A percentile compares a stretch with the other conserved stretches of the same genome.
phyloP scores from a whole-genome alignment of 1,140 invertebrate genomes.

The Muscidifurax raptorellus region DNA sequence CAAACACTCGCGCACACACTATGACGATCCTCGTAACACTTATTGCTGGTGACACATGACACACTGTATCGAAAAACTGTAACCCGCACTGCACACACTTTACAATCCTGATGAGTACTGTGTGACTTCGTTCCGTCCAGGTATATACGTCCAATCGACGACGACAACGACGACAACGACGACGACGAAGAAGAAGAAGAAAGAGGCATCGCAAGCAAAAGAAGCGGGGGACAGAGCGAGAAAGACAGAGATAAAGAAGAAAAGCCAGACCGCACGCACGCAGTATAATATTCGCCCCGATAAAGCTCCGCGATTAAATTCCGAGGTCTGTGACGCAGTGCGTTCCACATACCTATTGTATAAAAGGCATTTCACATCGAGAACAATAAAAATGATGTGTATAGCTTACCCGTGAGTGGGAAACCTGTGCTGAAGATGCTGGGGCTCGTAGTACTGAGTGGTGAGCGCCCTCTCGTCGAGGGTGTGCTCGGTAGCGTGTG shows the following conservation, averaged over 20 bases:
- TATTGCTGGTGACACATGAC: too few relatives aligned
- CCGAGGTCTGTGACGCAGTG: background rate
- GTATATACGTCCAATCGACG: background rate
- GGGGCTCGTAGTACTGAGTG: constrained; percentile 95
- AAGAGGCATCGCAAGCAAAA: background rate
- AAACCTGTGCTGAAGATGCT: constrained; percentile 74
- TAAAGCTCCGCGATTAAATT: background rate
- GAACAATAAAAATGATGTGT: background rate
- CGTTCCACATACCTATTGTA: background rate
- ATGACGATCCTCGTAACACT: background rate
- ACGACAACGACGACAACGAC: too few relatives aligned
- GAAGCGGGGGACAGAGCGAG: background rate
- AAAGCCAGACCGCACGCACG: background rate
- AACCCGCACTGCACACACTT: background rate
- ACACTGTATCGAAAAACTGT: too few relatives aligned
- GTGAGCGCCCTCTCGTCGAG: constrained; percentile 90
- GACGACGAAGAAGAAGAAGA: background rate
- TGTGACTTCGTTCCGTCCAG: background rate
- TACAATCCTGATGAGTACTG: background rate
- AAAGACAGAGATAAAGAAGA: background rate
- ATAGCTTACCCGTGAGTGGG: constrained; percentile 71
- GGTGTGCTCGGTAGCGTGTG: constrained; percentile 91
- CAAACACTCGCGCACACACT: background rate
- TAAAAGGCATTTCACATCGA: background rate
- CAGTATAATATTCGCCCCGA: background rate